A percentile compares a stretch with the other conserved stretches of the same genome.
Conservation (phyloP, 2,113 vertebrate species). For the Arizona elegans region DNA sequence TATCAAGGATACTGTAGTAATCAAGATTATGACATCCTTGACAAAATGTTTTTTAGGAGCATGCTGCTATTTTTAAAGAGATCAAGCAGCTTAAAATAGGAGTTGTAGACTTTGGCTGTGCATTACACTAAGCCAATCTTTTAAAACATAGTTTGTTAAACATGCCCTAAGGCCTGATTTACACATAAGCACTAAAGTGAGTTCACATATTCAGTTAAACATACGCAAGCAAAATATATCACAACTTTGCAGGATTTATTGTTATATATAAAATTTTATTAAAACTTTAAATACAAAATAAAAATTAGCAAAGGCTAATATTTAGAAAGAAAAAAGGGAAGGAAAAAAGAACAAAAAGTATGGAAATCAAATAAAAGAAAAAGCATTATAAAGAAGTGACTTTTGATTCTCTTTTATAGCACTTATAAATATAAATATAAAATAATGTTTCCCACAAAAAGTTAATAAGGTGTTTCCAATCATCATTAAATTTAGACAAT, state of each 20-base stretch:
- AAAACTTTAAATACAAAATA: not conserved
- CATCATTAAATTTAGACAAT: not conserved
- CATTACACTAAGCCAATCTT: not conserved
- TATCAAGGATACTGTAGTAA: not conserved
- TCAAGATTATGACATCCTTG: not conserved
- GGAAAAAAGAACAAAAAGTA: not conserved
- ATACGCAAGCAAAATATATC: not conserved
- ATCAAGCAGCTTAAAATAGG: not conserved
- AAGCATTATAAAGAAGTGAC: not conserved
- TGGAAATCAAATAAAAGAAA: not conserved
- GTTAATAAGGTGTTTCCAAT: not conserved
- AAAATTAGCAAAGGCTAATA: not conserved
- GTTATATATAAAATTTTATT: not conserved
- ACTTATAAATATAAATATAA: not conserved
- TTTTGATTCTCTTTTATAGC: not conserved
- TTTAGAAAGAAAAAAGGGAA: not conserved
- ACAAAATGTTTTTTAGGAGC: not conserved
- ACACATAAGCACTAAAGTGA: not conserved
- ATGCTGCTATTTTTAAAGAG: not conserved
- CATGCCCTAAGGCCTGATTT: not conserved
- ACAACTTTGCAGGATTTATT: not conserved
- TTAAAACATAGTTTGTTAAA: not conserved
- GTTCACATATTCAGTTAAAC: not conserved
- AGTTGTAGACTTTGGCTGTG: not conserved
- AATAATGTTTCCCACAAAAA: not conserved